Conservation (phyloP, 2,888 invertebrate genomes). For the Orthosia cruda region DNA sequence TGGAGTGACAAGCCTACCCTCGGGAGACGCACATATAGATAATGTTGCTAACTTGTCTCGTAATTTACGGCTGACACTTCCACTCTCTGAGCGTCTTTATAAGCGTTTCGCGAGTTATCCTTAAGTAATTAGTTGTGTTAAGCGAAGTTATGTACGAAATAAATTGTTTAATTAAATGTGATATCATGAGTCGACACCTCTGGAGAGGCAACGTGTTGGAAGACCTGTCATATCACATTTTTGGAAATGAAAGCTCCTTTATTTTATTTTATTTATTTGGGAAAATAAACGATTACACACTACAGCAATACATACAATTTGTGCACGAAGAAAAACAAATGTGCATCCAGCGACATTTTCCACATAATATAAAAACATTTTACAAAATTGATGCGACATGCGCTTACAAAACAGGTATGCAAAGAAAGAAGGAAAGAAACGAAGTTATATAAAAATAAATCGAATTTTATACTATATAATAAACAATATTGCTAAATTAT, state of each 20-base stretch:
- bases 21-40: constrained; percentile 58
- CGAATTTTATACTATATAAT: no score
- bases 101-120: constrained; percentile 65
- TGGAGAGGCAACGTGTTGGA: constrained; percentile 12
- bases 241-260: constrained; percentile 21
- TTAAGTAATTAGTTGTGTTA: constrained; percentile 68
- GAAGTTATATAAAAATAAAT: no score
- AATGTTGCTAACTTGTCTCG: constrained; percentile 68
- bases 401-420: no score
- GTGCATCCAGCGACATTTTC: no score
- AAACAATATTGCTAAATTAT: no score
- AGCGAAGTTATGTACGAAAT: constrained; percentile 62
- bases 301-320: no score
- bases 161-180: constrained; percentile 62
- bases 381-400: no score
- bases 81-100: constrained; percentile 65
- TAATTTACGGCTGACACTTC: constrained; percentile 65
- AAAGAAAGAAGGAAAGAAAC: no score
- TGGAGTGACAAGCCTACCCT: constrained; percentile 43
- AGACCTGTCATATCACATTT: constrained; percentile 15
- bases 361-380: no score
- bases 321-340: no score
- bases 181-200: constrained; percentile 54
- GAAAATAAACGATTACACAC: no score
- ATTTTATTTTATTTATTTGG: no score